phyloP scores from a whole-genome alignment of 1,140 invertebrate genomes.

The Drosophila pruinosa region DNA sequence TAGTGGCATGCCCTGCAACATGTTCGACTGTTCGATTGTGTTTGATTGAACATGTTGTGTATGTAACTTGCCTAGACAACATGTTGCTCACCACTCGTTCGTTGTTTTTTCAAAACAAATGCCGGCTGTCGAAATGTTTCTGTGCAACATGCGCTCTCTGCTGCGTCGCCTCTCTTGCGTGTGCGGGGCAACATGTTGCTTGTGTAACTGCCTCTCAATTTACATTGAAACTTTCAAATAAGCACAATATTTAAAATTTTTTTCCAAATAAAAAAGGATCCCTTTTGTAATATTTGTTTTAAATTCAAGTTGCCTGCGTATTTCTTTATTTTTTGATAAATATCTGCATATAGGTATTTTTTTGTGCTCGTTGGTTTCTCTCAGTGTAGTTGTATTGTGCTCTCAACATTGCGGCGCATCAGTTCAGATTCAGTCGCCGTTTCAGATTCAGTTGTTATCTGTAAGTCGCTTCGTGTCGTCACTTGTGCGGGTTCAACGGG shows the following conservation, averaged over 20 bases:
- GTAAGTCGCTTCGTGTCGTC: slow-evolving; percentile 64
- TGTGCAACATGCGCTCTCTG: slow-evolving; percentile 11
- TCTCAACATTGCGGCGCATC: slow-evolving; percentile 55
- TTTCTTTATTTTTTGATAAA: not conserved
- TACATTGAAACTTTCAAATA: slow-evolving; percentile 1
- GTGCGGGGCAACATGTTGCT: slow-evolving; percentile 27
- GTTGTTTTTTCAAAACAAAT: slow-evolving; percentile 17
- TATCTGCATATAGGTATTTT: no score
- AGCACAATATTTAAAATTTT: not conserved
- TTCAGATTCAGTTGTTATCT: slow-evolving; percentile 72
- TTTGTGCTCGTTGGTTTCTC: not conserved
- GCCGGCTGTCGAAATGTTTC: slow-evolving; percentile 23
- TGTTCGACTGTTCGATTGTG: not conserved
- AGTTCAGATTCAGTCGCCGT: slow-evolving; percentile 52
- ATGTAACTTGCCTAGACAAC: slow-evolving; percentile 9
- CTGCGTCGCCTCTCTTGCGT: slow-evolving; percentile 11
- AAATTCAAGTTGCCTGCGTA: no score
- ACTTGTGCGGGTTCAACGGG: slow-evolving; percentile 16
- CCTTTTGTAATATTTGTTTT: not conserved
- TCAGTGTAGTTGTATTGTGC: slow-evolving; percentile 53
- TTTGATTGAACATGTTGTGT: slow-evolving; percentile 14
- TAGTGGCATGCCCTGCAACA: not conserved
- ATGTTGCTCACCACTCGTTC: not conserved
- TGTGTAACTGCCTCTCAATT: slow-evolving; percentile 23
- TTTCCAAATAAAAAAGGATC: not conserved